Evolutionary conservation across 53 echinoderm and acorn worm genomes (phyloP).

Genomic region (Hippasteria phrygiana): DNA sequence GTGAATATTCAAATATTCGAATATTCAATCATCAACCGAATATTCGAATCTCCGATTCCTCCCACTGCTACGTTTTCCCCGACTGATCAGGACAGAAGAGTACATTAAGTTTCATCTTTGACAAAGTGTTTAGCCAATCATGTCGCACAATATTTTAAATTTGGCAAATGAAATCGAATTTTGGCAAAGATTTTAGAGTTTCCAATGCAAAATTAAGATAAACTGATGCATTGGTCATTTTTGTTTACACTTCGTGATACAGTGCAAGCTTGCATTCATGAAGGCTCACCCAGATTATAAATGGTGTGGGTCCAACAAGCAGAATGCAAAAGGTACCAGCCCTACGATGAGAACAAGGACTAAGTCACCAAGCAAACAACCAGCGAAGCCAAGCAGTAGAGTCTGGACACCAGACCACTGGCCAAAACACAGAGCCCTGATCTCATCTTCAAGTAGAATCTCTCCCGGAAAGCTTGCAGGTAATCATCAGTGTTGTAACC

Average conservation of each 20-base stretch:
- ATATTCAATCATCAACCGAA: too few relatives aligned
- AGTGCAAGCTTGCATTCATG: conserved; percentile 88
- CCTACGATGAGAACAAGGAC: conserved; percentile 61
- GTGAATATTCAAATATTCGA: too few relatives aligned
- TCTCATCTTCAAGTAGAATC: conserved; percentile 43
- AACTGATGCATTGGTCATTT: too few relatives aligned
- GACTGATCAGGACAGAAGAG: too few relatives aligned
- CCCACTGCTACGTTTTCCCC: too few relatives aligned
- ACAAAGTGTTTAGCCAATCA: too few relatives aligned
- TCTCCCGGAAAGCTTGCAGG: conserved; percentile 84
- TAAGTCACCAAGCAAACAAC: conserved; percentile 3
- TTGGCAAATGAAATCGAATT: too few relatives aligned
- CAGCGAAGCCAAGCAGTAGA: neutral
- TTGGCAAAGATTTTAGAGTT: too few relatives aligned
- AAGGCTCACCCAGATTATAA: conserved; percentile 85
- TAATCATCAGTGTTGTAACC: neutral
- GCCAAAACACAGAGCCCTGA: neutral
- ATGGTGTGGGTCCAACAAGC: conserved; percentile 82
- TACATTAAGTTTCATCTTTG: too few relatives aligned
- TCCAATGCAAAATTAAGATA: too few relatives aligned
- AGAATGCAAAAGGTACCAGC: conserved; percentile 36
- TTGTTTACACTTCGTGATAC: neutral
- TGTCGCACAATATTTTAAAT: too few relatives aligned
- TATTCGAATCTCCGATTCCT: too few relatives aligned
- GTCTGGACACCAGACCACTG: conserved; percentile 35